phyloP scores from a whole-genome alignment of 2,113 vertebrate species.

The Mionectes macconnelli region DNA sequence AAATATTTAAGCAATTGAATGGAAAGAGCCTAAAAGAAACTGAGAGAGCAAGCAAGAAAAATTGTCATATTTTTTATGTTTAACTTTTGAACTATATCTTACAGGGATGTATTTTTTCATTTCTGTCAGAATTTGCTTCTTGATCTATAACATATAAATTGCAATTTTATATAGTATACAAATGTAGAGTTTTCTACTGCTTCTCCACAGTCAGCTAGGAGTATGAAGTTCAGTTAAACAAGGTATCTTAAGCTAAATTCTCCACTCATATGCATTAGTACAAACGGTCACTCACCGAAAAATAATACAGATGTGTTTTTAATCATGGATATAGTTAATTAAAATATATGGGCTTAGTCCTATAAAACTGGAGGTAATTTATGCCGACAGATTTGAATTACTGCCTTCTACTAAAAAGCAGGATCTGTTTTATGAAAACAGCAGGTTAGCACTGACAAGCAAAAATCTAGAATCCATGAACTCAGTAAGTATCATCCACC shows the following conservation, averaged over 20 bases:
- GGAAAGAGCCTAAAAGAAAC: neutral
- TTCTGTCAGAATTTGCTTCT: neutral
- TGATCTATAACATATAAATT: neutral
- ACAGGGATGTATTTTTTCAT: neutral
- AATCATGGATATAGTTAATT: neutral
- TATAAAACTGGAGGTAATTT: neutral
- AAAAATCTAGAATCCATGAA: neutral
- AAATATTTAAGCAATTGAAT: neutral
- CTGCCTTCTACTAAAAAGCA: neutral
- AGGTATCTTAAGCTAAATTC: neutral
- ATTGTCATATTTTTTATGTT: neutral
- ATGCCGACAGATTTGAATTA: neutral
- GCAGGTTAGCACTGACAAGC: neutral
- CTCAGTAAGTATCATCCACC: neutral
- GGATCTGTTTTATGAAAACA: neutral
- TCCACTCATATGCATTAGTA: neutral
- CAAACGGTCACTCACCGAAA: neutral
- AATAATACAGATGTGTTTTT: neutral
- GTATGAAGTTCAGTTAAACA: neutral
- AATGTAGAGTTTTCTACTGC: neutral
- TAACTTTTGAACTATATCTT: neutral
- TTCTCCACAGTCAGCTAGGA: neutral
- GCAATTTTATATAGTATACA: neutral
- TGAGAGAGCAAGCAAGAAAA: neutral
- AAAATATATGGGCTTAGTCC: neutral